Evolutionary conservation across 2,888 invertebrate species (phyloP).

Genomic region (Biston betularia): DNA sequence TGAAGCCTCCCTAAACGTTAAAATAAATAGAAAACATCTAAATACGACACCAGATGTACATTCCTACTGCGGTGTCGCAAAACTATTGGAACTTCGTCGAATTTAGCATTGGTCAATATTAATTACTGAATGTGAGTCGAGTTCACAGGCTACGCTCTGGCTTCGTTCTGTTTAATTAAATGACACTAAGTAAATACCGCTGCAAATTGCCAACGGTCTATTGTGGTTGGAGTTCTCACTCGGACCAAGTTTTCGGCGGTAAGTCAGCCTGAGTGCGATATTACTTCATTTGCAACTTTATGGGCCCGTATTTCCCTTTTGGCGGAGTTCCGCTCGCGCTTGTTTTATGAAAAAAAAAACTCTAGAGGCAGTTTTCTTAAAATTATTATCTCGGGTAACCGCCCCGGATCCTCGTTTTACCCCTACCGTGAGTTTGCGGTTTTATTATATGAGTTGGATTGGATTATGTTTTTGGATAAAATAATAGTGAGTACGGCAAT

Average conservation of each 20-base stretch:
- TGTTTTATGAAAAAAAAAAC: constrained; percentile 73
- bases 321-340: constrained; percentile 58
- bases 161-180: constrained; percentile 79
- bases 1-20: too few relatives aligned
- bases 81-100: constrained; percentile 46
- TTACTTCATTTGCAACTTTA: constrained; percentile 84
- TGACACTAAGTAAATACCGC: constrained; percentile 73
- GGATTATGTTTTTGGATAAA: constrained; percentile 6
- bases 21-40: neutral
- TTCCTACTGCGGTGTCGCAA: constrained; percentile 44
- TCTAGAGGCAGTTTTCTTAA: constrained; percentile 66
- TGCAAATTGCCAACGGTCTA: constrained; percentile 65
- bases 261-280: constrained; percentile 68
- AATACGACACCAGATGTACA: constrained; percentile 6
- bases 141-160: constrained; percentile 44
- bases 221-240: constrained; percentile 53
- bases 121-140: constrained; percentile 64
- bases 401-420: constrained; percentile 59
- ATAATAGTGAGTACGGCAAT: too few relatives aligned
- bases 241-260: constrained; percentile 64
- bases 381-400: constrained; percentile 69
- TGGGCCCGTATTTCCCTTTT: constrained; percentile 68
- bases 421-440: constrained; percentile 20
- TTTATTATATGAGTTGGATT: constrained; percentile 17
- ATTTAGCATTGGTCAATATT: constrained; percentile 66